A percentile compares a stretch with the other conserved stretches of the same genome.
Evolutionary conservation across 2,888 invertebrate genomes (phyloP).

Genomic region (Agrochola litura): DNA sequence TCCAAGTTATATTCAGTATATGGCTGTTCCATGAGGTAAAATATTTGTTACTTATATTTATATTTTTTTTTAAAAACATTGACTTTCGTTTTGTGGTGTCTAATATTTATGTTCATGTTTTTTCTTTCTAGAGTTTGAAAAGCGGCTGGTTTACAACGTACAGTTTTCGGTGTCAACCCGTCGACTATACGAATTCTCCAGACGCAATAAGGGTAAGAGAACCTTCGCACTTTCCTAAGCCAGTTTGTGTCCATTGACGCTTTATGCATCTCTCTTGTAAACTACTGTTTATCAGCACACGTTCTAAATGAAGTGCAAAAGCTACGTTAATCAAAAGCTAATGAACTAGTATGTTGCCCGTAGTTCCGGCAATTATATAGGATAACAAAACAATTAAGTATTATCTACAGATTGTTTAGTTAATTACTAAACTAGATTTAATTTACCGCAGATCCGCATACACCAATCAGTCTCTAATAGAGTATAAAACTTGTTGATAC

Average conservation of each 20-base stretch:
- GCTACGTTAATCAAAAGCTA: not conserved
- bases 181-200: conserved; percentile 95
- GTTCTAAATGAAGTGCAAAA: not conserved
- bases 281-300: not conserved
- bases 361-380: not conserved
- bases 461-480: not conserved
- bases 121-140: conserved; percentile 89
- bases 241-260: conserved; percentile 16
- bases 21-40: conserved; percentile 94
- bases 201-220: conserved; percentile 92
- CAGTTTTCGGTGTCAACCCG: conserved; percentile 96
- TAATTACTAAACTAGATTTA: conserved; percentile 19
- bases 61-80: not conserved
- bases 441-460: not conserved
- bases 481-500: not conserved
- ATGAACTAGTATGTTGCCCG: not conserved
- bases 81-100: not conserved
- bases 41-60: not conserved
- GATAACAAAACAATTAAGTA: not conserved
- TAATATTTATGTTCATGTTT: conserved; percentile 25
- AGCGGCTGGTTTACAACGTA: conserved; percentile 95
- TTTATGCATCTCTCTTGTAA: conserved; percentile 17
- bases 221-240: conserved; percentile 44
- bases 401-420: not conserved
- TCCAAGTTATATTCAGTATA: conserved; percentile 94